Conservation (phyloP, 2,888 invertebrate species). For the Sesamia inferens region DNA sequence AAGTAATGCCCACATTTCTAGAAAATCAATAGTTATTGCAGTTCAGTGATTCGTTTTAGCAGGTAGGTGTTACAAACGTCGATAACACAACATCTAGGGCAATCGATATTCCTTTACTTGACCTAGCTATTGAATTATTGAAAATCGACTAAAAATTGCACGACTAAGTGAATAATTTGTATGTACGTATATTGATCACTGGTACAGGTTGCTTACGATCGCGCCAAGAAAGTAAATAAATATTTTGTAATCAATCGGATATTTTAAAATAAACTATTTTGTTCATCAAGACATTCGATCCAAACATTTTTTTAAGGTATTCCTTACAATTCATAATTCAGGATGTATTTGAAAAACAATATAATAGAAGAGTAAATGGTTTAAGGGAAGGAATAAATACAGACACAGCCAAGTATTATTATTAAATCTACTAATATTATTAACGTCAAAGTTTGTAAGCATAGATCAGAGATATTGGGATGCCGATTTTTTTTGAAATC, state of each 20-base stretch:
- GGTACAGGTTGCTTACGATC: not conserved
- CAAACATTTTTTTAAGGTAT: not conserved
- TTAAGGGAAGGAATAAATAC: not conserved
- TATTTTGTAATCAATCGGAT: slow-evolving; percentile 7
- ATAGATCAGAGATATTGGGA: too few relatives aligned
- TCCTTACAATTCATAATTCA: not conserved
- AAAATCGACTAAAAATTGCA: slow-evolving; percentile 17
- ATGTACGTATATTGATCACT: not conserved
- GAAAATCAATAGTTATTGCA: slow-evolving; percentile 46
- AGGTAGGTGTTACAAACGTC: slow-evolving; percentile 37
- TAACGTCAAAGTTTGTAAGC: too few relatives aligned
- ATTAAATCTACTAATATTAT: not conserved
- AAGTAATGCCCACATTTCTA: slow-evolving; percentile 22
- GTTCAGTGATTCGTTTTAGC: slow-evolving; percentile 33
- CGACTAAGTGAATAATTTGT: not conserved
- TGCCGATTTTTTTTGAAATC: too few relatives aligned
- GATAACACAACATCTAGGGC: slow-evolving; percentile 58
- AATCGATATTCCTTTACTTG: slow-evolving; percentile 58
- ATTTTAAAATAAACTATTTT: slow-evolving; percentile 10
- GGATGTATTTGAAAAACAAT: not conserved
- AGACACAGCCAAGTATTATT: not conserved
- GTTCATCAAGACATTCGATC: not conserved
- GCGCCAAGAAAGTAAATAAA: not conserved
- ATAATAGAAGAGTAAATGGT: not conserved
- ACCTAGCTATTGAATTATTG: slow-evolving; percentile 45